phyloP scores from a whole-genome alignment of 1,140 invertebrate species.

The Oncopodura yosiiana region DNA sequence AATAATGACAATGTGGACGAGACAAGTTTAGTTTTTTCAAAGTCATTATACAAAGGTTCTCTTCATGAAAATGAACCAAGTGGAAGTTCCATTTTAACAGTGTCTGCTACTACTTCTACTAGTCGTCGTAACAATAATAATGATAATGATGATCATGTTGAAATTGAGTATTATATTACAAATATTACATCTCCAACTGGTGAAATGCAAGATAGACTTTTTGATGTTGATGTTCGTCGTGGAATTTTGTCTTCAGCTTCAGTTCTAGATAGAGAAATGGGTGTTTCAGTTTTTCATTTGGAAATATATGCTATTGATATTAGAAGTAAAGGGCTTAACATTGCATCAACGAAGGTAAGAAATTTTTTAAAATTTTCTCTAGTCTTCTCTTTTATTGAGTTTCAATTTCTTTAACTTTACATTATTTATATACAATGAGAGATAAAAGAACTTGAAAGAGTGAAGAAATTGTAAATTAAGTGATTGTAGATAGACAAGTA shows the following conservation, averaged over 20 bases:
- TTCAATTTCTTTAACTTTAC: not conserved
- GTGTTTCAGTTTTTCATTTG: slow-evolving; percentile 63
- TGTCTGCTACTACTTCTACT: slow-evolving; percentile 42
- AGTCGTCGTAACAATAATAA: slow-evolving; percentile 1
- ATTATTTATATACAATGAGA: not conserved
- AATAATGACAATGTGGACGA: not conserved
- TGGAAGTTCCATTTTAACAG: slow-evolving; percentile 68
- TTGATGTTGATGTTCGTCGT: slow-evolving; percentile 77
- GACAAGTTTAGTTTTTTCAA: slow-evolving; percentile 43
- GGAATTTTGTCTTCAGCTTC: slow-evolving; percentile 79
- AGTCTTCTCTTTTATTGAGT: not conserved
- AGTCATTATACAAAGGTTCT: slow-evolving; percentile 45
- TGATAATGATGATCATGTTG: slow-evolving; percentile 35
- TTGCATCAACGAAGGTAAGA: slow-evolving; percentile 57
- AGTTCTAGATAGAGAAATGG: slow-evolving; percentile 72
- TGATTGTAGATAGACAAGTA: not conserved
- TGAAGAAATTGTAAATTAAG: not conserved
- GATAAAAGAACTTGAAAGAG: not conserved
- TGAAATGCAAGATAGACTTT: slow-evolving; percentile 65
- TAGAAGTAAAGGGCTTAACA: slow-evolving; percentile 50
- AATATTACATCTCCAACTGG: slow-evolving; percentile 61
- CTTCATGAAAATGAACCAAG: slow-evolving; percentile 80
- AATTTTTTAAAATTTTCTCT: not conserved
- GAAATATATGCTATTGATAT: slow-evolving; percentile 70
- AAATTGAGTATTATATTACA: slow-evolving; percentile 83